Percentiles rank a stretch among this genome's conserved stretches.
Conservation (phyloP, 2,113 vertebrate species). For the Cephalopterus ornatus region DNA sequence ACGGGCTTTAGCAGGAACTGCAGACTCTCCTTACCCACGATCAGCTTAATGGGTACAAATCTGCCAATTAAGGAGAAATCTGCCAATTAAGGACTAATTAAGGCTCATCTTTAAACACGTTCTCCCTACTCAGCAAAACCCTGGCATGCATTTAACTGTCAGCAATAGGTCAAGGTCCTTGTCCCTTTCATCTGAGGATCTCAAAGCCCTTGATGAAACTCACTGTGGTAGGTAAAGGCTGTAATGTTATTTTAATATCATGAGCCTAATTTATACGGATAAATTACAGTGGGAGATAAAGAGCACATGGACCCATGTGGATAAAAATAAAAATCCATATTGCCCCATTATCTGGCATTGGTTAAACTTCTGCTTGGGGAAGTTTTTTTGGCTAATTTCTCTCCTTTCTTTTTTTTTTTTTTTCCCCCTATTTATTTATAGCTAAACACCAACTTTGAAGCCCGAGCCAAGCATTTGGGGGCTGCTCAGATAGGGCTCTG, state of each 20-base stretch:
- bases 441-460: slow-evolving; percentile 51
- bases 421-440: slow-evolving; percentile 59
- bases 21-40: background rate
- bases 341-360: slow-evolving; percentile 55
- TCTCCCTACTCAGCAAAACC: slow-evolving; percentile 5
- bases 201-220: slow-evolving; percentile 44
- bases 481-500: slow-evolving; percentile 38
- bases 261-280: slow-evolving; percentile 47
- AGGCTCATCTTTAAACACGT: background rate
- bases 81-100: slow-evolving; percentile 30
- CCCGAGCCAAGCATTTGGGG: slow-evolving; percentile 52
- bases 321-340: slow-evolving; percentile 61
- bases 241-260: slow-evolving; percentile 57
- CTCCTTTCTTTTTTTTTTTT: background rate
- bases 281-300: slow-evolving; percentile 62
- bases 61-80: slow-evolving; percentile 19
- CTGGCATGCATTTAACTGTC: background rate
- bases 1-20: background rate
- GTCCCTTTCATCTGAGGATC: slow-evolving; percentile 49
- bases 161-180: background rate
- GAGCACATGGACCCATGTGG: slow-evolving; percentile 19
- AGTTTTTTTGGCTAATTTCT: slow-evolving; percentile 58
- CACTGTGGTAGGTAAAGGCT: slow-evolving; percentile 58
- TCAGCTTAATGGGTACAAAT: slow-evolving; percentile 24
- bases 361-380: slow-evolving; percentile 51